Percentiles rank a stretch among this genome's conserved stretches.
Evolutionary conservation across 2,888 invertebrate genomes (phyloP).

Genomic region (Cataglyphis cursor): DNA sequence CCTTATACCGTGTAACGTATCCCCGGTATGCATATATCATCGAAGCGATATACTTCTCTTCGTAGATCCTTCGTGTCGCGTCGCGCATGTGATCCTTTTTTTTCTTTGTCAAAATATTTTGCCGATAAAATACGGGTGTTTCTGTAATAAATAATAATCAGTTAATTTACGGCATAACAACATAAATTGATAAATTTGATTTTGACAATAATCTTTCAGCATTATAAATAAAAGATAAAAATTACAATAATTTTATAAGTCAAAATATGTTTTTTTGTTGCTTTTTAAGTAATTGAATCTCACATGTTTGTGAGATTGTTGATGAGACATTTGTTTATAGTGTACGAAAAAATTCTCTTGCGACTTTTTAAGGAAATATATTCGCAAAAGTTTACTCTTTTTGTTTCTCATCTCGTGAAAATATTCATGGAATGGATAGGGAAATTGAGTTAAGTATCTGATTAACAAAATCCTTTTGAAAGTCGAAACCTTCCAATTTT

Average conservation of each 20-base stretch:
- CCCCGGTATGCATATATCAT: constrained; percentile 72
- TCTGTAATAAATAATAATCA: constrained; percentile 7
- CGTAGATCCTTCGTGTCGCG: constrained; percentile 45
- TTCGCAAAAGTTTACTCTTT: neutral
- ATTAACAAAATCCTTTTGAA: constrained; percentile 27
- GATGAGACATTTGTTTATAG: constrained; percentile 2
- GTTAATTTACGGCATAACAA: neutral
- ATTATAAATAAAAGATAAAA: neutral
- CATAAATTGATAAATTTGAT: neutral
- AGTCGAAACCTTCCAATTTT: constrained; percentile 41
- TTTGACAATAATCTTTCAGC: neutral
- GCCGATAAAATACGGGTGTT: neutral
- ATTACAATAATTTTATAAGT: neutral
- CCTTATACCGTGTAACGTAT: constrained; percentile 53
- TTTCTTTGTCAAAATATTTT: constrained; percentile 44
- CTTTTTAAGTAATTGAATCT: neutral
- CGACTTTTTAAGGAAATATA: neutral
- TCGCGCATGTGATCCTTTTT: constrained; percentile 21
- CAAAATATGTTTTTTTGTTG: neutral
- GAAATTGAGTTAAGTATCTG: constrained; percentile 17
- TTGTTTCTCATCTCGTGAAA: neutral
- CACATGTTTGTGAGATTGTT: neutral
- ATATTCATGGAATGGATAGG: neutral
- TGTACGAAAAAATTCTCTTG: neutral
- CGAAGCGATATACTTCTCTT: constrained; percentile 58